Evolutionary conservation across 2,888 invertebrate genomes (phyloP), one percentile per base, ranked within the genome.

Genomic region (Hirtodrosophila duncani): DNA sequence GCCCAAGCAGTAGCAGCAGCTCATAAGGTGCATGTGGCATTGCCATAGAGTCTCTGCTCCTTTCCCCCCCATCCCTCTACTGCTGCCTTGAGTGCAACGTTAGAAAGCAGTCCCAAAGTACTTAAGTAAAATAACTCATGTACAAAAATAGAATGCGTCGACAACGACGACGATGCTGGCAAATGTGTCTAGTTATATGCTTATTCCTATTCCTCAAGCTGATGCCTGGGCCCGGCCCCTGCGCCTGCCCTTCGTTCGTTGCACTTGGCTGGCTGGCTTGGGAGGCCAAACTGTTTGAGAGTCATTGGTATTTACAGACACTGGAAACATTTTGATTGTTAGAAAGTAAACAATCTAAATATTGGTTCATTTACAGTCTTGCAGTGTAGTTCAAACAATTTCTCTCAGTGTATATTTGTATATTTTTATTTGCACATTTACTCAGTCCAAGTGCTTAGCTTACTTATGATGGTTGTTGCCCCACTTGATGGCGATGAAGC

Each of bases 51-150:
- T n/a, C n/a, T n/a, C n/a, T n/a, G n/a, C n/a, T n/a, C n/a, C n/a
- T n/a, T n/a, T n/a, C n/a, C n/a, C n/a, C n/a, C n/a, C n/a, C n/a
- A n/a, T n/a, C n/a, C n/a, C n/a, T n/a, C n/a, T n/a, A n/a, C n/a
- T n/a, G n/a, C n/a, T n/a, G 80, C 80, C 77, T 72, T 77, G 64
- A 67, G 64, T 72, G 78, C 68, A 80, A 71, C 60, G 68, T 71
- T 71, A 80, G 74, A 67, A 67, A 58, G 46, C 71, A 36, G 59
- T 67, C n/a, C n/a, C n/a, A n/a, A 71, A 67, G 67, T 80, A 80
- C 72, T 77, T 72, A 80, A 72, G 72, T 80, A 72, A 72, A 71
- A 77, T 72, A 72, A 80, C 72, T 72, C 72, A 72, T 72, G 72
- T 72, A 81, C 71, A 80, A 66, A 74, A 67, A 69, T 66, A 53